Base-by-base conservation (phyloP, 2,888 invertebrate genomes). In the Harpalus rufipes region DNA sequence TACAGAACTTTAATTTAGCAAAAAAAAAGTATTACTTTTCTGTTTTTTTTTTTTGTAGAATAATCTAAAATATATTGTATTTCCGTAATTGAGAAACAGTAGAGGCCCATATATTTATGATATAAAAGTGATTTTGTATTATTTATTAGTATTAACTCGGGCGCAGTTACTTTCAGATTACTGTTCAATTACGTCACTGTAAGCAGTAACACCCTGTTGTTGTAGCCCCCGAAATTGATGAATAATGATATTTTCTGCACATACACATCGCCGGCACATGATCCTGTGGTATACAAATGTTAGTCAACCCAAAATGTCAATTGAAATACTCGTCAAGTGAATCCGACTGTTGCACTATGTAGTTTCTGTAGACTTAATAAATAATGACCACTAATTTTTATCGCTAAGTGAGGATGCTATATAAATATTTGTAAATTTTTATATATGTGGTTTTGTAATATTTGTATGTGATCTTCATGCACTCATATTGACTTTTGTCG, bases 401-500 rank as follows among this genome's bases (percentile, higher is more conserved):
- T 61, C 39, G 44, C 25, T 78, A 78, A 84, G 76, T 83, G 58
- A 74, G 59, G 25, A 63, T 63, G 12, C 51, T 76, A 78, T 58
- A 78, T 80, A 80, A 65, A 84, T 81, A 74, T 74, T 65, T 83
- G 68, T 80, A 85, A 85, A 85, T 85, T 85, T 85, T 85, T 85
- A 85, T 85, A 85, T 80, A 80, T 85, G 85, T 85, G 68, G 85
- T 85, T 85, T 85, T 85, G 85, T 85, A 85, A 80, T 80, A 68
- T 85, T 85, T 85, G 85, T 85, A 85, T 85, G 85, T 85, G 85
- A 85, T 85, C 85, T 79, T 85, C 65, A 85, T 78, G 63, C 59
- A 61, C 58, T 81, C 81, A 61, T 51, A 65, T 65, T 63, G 63
- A 76, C 74, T 58, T 83, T 25, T 84, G 84, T 84, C 78, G 63